phyloP scores from a whole-genome alignment of 2,113 vertebrate genomes.

The Paratilapia polleni region DNA sequence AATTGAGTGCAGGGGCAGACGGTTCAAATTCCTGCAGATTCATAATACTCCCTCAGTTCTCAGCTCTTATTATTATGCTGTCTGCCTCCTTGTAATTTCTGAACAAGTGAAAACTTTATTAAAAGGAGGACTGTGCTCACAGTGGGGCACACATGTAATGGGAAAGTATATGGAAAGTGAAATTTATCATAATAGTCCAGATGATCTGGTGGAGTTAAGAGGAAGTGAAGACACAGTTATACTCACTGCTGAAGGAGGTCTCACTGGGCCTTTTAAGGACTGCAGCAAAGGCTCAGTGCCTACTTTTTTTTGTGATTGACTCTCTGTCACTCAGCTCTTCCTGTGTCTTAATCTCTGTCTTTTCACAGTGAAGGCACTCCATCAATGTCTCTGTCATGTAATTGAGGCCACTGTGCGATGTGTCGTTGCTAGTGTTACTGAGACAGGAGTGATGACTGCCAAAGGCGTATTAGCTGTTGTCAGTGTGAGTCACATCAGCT shows the following conservation, averaged over 20 bases:
- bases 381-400: constrained; percentile 45
- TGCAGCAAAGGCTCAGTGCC: neutral
- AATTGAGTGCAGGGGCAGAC: constrained; percentile 23
- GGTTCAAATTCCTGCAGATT: constrained; percentile 64
- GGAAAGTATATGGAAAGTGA: neutral
- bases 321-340: constrained; percentile 17
- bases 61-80: constrained; percentile 42
- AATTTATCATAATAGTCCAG: neutral
- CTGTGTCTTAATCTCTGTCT: constrained; percentile 17
- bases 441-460: constrained; percentile 19
- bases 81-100: constrained; percentile 22
- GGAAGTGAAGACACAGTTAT: constrained; percentile 16
- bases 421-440: constrained; percentile 5
- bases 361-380: neutral
- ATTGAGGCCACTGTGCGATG: constrained; percentile 27
- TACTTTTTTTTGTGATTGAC: constrained; percentile 4
- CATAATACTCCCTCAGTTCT: constrained; percentile 72
- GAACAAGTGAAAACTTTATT: constrained; percentile 23
- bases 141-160: neutral
- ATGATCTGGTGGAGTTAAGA: constrained; percentile 11
- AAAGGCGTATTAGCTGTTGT: neutral
- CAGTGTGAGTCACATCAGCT: neutral
- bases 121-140: constrained; percentile 14
- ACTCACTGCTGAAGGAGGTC: constrained; percentile 25
- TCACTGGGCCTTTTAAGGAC: constrained; percentile 40